Percentiles rank a stretch among this genome's conserved stretches.
Evolutionary conservation across 2,888 invertebrate species (phyloP).

Genomic region (Lutraria lutraria): DNA sequence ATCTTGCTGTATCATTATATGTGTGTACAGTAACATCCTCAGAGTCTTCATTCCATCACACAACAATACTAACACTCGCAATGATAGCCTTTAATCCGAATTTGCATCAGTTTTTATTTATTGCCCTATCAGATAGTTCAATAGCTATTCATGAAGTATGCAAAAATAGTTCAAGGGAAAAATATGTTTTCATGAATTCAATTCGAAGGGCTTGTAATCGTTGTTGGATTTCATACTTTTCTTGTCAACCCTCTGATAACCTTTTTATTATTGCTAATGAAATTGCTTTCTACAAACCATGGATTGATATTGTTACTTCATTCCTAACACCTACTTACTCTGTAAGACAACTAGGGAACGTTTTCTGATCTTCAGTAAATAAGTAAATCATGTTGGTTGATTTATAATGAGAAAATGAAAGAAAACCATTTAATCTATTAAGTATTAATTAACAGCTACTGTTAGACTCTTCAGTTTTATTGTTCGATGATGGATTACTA

Average conservation of each 20-base stretch:
- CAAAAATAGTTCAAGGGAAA: too few relatives aligned
- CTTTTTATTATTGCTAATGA: slow-evolving; percentile 32
- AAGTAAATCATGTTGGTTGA: neutral
- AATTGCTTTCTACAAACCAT: neutral
- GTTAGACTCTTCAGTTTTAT: slow-evolving; percentile 59
- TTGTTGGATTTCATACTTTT: slow-evolving; percentile 13
- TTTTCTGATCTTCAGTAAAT: neutral
- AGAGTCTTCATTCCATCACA: neutral
- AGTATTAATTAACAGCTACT: slow-evolving; percentile 63
- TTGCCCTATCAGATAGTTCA: too few relatives aligned
- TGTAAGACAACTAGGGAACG: neutral
- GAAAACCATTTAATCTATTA: slow-evolving; percentile 9
- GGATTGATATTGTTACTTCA: slow-evolving; percentile 16
- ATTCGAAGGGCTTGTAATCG: neutral
- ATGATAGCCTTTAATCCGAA: neutral
- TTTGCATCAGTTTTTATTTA: slow-evolving; percentile 3
- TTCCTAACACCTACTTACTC: neutral
- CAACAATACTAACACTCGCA: neutral
- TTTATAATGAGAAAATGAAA: neutral
- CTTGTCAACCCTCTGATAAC: neutral
- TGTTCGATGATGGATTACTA: slow-evolving; percentile 63
- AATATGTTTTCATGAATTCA: too few relatives aligned
- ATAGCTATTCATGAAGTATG: too few relatives aligned
- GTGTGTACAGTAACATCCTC: neutral
- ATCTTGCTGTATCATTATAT: neutral